phyloP scores from a whole-genome alignment of 2,113 vertebrate genomes.

The Ameiurus melas region DNA sequence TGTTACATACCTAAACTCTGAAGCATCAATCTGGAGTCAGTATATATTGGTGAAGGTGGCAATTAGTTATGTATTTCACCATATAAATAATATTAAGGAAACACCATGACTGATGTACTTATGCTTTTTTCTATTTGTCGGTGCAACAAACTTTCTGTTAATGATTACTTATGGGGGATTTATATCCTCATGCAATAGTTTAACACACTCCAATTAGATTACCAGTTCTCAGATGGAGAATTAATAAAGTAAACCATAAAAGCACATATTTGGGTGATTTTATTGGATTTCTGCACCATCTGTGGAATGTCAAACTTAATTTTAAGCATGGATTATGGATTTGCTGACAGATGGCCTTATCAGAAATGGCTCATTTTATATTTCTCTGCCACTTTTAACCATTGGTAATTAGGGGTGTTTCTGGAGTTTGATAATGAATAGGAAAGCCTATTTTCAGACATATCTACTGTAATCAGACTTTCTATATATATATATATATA shows the following conservation, averaged over 20 bases:
- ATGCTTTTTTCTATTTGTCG: background rate
- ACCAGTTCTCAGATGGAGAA: conserved; percentile 42
- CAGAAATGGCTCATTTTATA: conserved; percentile 20
- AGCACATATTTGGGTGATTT: conserved; percentile 33
- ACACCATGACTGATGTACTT: background rate
- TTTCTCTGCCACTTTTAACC: background rate
- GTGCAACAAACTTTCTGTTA: background rate
- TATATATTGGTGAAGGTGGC: background rate
- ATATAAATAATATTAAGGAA: conserved; percentile 3
- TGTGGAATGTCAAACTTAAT: conserved; percentile 51
- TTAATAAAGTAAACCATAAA: conserved; percentile 30
- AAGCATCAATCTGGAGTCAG: background rate
- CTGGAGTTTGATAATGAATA: too few relatives aligned
- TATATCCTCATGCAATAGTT: conserved; percentile 15
- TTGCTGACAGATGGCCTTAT: conserved; percentile 34
- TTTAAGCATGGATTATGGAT: conserved; percentile 33
- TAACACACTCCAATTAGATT: background rate
- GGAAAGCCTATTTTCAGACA: too few relatives aligned
- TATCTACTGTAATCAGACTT: too few relatives aligned
- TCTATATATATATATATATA: too few relatives aligned
- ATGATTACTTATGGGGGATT: conserved; percentile 1
- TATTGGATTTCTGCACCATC: conserved; percentile 40
- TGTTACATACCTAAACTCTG: background rate
- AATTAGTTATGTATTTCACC: background rate
- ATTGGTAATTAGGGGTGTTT: background rate